phyloP scores from a whole-genome alignment of 2,797 vertebrate genomes.

The Sternarchorhynchus goeldii region DNA sequence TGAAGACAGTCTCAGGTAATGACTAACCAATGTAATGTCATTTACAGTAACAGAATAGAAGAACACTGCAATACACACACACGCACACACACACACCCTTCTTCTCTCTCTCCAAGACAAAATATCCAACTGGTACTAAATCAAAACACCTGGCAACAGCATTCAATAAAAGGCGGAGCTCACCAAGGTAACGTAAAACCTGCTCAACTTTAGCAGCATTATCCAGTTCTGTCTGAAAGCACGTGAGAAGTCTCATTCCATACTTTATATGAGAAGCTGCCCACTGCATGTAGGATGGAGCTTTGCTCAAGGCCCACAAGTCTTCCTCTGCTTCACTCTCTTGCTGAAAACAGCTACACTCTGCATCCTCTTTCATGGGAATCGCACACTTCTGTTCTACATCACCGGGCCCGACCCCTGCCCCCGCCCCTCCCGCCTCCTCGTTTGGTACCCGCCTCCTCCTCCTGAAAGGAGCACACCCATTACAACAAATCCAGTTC shows the following conservation, averaged over 20 bases:
- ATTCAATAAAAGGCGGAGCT: conserved; percentile 38
- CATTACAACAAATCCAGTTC: conserved; percentile 29
- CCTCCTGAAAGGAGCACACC: conserved; percentile 31
- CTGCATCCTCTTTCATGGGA: conserved; percentile 46
- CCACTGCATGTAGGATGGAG: neutral
- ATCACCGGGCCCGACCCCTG: neutral
- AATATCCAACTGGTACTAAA: neutral
- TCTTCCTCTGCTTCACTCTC: conserved; percentile 8
- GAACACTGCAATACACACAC: neutral
- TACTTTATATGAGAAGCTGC: neutral
- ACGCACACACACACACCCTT: neutral
- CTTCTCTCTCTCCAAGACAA: neutral
- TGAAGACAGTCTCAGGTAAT: neutral
- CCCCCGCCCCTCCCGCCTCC: too few relatives aligned
- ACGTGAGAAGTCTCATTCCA: conserved; percentile 51
- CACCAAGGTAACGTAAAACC: conserved; percentile 49
- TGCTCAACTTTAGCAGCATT: conserved; percentile 38
- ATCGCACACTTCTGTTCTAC: conserved; percentile 36
- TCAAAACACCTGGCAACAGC: conserved; percentile 4
- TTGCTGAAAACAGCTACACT: conserved; percentile 19
- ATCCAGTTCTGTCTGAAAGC: conserved; percentile 42
- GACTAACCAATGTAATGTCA: neutral
- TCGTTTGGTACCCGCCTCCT: conserved; percentile 2
- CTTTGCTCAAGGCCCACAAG: neutral
- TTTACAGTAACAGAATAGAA: neutral